These are phyloP conservation scores for Neodiprion fabricii DNA, from an alignment of 1,140 invertebrate genomes.

Conservation along the genomic window DNA sequence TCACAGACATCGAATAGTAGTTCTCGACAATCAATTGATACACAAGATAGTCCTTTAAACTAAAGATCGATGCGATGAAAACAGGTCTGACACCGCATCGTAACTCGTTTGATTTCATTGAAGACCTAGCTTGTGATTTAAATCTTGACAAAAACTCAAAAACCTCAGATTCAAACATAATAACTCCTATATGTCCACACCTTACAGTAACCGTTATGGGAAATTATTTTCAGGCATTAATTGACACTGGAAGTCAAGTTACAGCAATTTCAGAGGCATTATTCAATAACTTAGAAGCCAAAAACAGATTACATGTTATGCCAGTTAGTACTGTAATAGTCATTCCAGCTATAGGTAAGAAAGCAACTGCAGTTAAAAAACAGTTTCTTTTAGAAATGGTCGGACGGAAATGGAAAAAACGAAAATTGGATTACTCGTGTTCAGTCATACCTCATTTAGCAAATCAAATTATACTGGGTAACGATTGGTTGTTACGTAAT, in stretches of 20 bases:
- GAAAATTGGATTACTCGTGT: slow-evolving; percentile 7
- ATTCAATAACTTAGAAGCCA: slow-evolving; percentile 1
- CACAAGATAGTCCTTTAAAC: slow-evolving; percentile 22
- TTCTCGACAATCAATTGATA: background rate
- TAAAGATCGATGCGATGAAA: slow-evolving; percentile 17
- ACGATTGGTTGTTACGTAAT: slow-evolving; percentile 20
- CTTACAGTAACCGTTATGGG: slow-evolving; percentile 6
- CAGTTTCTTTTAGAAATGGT: slow-evolving; percentile 20
- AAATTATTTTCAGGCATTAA: slow-evolving; percentile 15
- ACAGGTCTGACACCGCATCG: slow-evolving; percentile 13
- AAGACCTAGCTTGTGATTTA: slow-evolving; percentile 18
- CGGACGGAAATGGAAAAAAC: background rate
- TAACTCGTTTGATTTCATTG: slow-evolving; percentile 18
- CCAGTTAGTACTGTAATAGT: slow-evolving; percentile 20
- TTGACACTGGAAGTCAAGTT: slow-evolving; percentile 28
- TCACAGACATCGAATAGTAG: background rate
- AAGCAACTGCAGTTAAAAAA: slow-evolving; percentile 18
- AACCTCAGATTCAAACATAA: background rate
- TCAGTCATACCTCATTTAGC: slow-evolving; percentile 21
- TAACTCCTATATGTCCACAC: slow-evolving; percentile 7
- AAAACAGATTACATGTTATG: slow-evolving; percentile 12
- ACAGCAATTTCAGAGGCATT: slow-evolving; percentile 23
- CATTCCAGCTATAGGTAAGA: slow-evolving; percentile 18
- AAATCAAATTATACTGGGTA: slow-evolving; percentile 21
- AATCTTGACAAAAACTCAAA: slow-evolving; percentile 8